Conservation (phyloP, 2,113 vertebrate genomes). For the Conger conger region DNA sequence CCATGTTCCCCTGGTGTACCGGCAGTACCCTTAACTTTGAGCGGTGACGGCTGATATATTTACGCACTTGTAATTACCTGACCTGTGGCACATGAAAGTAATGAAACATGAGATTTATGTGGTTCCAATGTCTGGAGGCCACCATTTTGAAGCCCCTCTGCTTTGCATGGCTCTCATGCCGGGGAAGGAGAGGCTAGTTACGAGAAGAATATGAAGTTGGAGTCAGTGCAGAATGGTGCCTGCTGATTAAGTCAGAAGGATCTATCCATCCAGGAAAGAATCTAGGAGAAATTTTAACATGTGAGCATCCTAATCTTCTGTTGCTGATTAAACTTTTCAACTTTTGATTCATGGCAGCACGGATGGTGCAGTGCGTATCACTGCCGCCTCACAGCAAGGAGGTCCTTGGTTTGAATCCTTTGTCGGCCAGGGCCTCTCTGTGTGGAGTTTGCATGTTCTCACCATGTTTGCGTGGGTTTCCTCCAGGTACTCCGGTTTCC, state of each 20-base stretch:
- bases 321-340: no score
- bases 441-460: no score
- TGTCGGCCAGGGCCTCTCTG: no score
- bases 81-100: constrained; percentile 47
- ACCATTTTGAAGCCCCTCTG: constrained; percentile 8
- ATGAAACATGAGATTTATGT: constrained; percentile 47
- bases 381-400: no score
- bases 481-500: no score
- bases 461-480: no score
- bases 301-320: no score
- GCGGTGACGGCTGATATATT: constrained; percentile 53
- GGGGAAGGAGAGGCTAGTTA: constrained; percentile 27
- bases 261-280: not conserved
- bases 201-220: not conserved
- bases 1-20: not conserved
- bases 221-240: not conserved
- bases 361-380: no score
- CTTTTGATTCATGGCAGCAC: no score
- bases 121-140: constrained; percentile 34
- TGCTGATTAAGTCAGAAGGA: not conserved
- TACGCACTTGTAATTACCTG: constrained; percentile 45
- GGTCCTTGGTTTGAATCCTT: no score
- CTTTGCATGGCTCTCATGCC: constrained; percentile 29
- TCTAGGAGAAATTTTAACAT: no score
- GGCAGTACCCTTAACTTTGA: constrained; percentile 18